Base-by-base conservation (phyloP, 2,797 vertebrate species). In the Acipenser oxyrinchus region DNA sequence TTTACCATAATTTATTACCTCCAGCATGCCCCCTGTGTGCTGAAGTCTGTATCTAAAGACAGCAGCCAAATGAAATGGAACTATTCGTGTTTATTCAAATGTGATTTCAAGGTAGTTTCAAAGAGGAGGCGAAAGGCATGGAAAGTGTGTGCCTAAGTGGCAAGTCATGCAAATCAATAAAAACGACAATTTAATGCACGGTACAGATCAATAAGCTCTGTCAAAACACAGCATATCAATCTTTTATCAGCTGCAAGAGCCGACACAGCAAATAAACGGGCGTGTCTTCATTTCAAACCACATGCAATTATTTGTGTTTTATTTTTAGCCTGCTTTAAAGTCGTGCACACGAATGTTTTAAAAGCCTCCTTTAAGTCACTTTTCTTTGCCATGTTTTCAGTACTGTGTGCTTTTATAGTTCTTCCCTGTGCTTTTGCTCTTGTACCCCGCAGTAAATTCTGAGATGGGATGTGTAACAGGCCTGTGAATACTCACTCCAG, bases 401-500 rank as follows among this genome's bases (percentile, higher is more conserved):
- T 1, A 37, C 23, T 37, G 23, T 37, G 23, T 37, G 23, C 23
- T 37, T 37, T 37, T 37, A 37, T 37, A 37, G 2, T 37, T 37
- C 23, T 37, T 37, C 23, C 23, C 23, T 8, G 23, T 10, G 6
- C 9, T 15, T 49, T 6, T 18, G 10, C 7, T 53, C 3, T 58
- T 23, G 51, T 13, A 66, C 63, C 48, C 48, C 62, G 23, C 23
- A 37, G 23, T 37, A 37, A 4, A 4, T 2, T 37, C 2, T 4
- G 23, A 37, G 23, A 37, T 2, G 23, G 23, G 2, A 3, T 2
- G 23, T 37, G 23, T 37, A 37, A 4, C 23, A 37, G n/a, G 52
- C 3, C 52, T 55, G 9, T 5, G 15, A 18, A 66, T 71, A 78
- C 80, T 81, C 53, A 82, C 79, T 10, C 8, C 70, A 13, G 79